phyloP scores from a whole-genome alignment of 1,140 invertebrate genomes.

The Sycophila sp. region DNA sequence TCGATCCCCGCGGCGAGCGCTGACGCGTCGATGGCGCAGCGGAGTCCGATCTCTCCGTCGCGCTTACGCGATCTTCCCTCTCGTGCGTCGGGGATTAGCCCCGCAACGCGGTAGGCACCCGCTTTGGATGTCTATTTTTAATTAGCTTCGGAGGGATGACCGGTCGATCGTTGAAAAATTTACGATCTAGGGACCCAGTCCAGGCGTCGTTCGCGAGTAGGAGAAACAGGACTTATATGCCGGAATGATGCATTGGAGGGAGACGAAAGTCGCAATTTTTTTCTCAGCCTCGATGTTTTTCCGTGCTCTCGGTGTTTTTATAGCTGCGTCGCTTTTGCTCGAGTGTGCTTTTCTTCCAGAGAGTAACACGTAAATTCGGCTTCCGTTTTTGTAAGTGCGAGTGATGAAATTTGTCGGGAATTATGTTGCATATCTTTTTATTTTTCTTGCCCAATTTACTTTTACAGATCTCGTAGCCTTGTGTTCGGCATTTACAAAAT shows the following conservation, averaged over 20 bases:
- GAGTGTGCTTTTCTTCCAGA: neutral
- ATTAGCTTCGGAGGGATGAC: neutral
- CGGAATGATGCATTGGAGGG: too few relatives aligned
- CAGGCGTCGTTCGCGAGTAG: too few relatives aligned
- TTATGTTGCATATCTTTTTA: too few relatives aligned
- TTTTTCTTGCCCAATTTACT: too few relatives aligned
- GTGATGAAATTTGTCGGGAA: too few relatives aligned
- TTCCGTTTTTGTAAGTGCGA: too few relatives aligned
- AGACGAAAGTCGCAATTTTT: neutral
- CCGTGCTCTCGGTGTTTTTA: neutral
- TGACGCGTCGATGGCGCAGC: neutral
- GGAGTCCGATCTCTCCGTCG: neutral
- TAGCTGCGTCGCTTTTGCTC: neutral
- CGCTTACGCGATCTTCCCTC: too few relatives aligned
- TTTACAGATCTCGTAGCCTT: too few relatives aligned
- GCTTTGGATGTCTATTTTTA: conserved; percentile 22
- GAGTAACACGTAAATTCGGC: too few relatives aligned
- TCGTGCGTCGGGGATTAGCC: too few relatives aligned
- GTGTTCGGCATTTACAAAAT: too few relatives aligned
- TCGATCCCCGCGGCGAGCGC: conserved; percentile 8
- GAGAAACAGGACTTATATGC: too few relatives aligned
- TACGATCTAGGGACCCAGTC: neutral
- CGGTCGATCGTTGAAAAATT: conserved; percentile 13
- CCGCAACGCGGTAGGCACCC: neutral
- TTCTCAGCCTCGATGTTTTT: neutral